Conservation (phyloP, 2,797 vertebrate species). For the Rhodeus uyekii region DNA sequence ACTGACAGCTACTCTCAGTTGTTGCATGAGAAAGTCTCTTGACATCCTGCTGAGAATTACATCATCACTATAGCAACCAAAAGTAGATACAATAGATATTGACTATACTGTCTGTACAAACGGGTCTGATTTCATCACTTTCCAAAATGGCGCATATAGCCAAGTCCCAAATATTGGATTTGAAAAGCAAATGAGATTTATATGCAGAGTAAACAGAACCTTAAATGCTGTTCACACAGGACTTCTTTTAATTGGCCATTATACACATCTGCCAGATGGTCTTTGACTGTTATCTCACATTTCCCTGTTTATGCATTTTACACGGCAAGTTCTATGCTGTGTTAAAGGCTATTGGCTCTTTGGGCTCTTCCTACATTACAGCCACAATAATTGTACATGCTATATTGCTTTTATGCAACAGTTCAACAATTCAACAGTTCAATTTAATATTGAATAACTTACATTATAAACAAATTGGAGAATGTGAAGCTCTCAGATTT, state of each 20-base stretch:
- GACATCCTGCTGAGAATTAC: slow-evolving; percentile 3
- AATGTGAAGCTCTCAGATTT: no score
- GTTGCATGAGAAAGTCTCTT: slow-evolving; percentile 13
- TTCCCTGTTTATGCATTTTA: no score
- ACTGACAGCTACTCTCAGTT: background rate
- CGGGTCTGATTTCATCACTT: background rate
- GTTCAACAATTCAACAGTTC: no score
- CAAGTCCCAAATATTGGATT: background rate
- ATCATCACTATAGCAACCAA: background rate
- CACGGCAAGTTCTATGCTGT: no score
- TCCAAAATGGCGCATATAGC: background rate
- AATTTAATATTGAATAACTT: no score
- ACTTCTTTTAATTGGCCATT: background rate
- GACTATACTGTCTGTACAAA: background rate
- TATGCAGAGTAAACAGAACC: background rate
- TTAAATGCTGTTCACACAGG: background rate
- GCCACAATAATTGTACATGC: no score
- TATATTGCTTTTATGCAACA: no score
- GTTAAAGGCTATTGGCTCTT: no score
- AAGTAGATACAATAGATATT: background rate
- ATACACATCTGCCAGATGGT: background rate
- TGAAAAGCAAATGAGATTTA: background rate
- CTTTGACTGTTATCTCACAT: background rate
- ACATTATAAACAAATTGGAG: no score
- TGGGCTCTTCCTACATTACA: no score